Percentiles rank a stretch among this genome's conserved stretches.
Evolutionary conservation across 2,888 invertebrate genomes (phyloP).

Genomic region (Perizoma flavofasciatum): DNA sequence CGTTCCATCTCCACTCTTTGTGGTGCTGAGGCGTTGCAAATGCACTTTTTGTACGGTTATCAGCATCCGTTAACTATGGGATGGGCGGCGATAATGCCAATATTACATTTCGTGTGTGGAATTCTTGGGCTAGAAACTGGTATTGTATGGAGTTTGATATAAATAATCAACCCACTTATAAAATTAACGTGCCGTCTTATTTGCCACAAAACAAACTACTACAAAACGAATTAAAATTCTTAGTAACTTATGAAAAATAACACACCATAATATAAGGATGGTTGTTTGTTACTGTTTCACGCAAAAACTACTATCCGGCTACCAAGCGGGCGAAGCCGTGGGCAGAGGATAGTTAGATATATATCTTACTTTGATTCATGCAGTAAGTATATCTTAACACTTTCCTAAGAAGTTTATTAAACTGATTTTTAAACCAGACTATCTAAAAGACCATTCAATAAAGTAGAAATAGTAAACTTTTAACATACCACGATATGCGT

Average conservation of each 20-base stretch:
- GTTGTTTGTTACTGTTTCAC: too few relatives aligned
- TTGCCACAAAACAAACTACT: too few relatives aligned
- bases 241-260: too few relatives aligned
- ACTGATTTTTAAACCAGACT: not conserved
- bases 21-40: slow-evolving; percentile 32
- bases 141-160: not conserved
- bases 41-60: slow-evolving; percentile 38
- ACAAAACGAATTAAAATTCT: too few relatives aligned
- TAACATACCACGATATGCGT: slow-evolving; percentile 1
- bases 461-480: slow-evolving; percentile 15
- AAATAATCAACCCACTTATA: not conserved
- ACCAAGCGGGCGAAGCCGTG: too few relatives aligned
- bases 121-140: slow-evolving; percentile 31
- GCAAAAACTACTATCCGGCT: too few relatives aligned
- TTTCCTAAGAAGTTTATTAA: too few relatives aligned
- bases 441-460: slow-evolving; percentile 5
- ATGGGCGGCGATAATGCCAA: slow-evolving; percentile 29
- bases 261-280: too few relatives aligned
- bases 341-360: too few relatives aligned
- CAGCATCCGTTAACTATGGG: slow-evolving; percentile 34
- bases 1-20: slow-evolving; percentile 30
- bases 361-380: too few relatives aligned
- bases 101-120: slow-evolving; percentile 36
- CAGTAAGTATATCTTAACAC: too few relatives aligned
- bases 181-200: too few relatives aligned